Evolutionary conservation across 2,797 vertebrate species (phyloP).

Genomic region (Coregonus ussuriensis): DNA sequence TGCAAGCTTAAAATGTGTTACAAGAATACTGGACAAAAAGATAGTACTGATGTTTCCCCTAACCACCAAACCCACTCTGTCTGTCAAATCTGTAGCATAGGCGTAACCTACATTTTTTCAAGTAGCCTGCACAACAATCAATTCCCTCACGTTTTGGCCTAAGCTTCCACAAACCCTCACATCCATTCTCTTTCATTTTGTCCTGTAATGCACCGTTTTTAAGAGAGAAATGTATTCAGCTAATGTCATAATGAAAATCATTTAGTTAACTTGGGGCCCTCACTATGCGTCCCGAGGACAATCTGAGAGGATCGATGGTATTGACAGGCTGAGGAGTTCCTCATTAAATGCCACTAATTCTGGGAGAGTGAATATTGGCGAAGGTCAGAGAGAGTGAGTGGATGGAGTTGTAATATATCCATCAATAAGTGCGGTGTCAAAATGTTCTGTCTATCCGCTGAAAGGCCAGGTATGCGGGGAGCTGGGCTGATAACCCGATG

Average conservation of each 20-base stretch:
- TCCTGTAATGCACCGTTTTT: slow-evolving; percentile 64
- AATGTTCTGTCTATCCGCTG: slow-evolving; percentile 59
- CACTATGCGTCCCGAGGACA: slow-evolving; percentile 69
- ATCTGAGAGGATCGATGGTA: slow-evolving; percentile 74
- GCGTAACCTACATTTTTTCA: not conserved
- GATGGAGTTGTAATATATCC: slow-evolving; percentile 70
- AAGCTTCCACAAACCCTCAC: slow-evolving; percentile 44
- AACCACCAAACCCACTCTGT: not conserved
- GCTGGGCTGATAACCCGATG: slow-evolving; percentile 30
- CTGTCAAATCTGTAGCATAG: not conserved
- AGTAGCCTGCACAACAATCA: slow-evolving; percentile 29
- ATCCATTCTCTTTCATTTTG: slow-evolving; percentile 60
- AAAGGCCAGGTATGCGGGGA: slow-evolving; percentile 50
- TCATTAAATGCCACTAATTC: slow-evolving; percentile 74
- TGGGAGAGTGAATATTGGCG: slow-evolving; percentile 65
- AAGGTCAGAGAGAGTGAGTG: slow-evolving; percentile 73
- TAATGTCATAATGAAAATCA: slow-evolving; percentile 82
- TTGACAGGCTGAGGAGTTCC: slow-evolving; percentile 74
- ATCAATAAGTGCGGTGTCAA: slow-evolving; percentile 68
- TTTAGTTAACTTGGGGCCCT: slow-evolving; percentile 72
- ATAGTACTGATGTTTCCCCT: not conserved
- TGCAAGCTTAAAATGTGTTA: not conserved
- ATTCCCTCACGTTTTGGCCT: slow-evolving; percentile 43
- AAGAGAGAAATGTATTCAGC: slow-evolving; percentile 57
- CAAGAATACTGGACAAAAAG: too few species aligned